phyloP scores from a whole-genome alignment of 2,888 invertebrate species.

The Congeria kusceri region DNA sequence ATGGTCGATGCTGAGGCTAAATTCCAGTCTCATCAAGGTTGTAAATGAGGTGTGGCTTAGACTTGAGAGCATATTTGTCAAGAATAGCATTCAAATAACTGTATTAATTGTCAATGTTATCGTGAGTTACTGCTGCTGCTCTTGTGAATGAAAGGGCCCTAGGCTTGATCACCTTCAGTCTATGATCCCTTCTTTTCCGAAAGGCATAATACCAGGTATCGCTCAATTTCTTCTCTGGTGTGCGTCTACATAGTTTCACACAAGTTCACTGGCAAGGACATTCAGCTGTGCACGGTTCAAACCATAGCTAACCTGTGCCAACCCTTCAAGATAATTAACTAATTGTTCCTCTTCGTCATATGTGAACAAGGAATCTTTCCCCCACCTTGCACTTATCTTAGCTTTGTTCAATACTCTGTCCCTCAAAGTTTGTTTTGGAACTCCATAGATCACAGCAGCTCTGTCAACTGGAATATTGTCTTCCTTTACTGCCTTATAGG shows the following conservation, averaged over 20 bases:
- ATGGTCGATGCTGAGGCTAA: too few species aligned
- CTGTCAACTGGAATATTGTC: background rate
- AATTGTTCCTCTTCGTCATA: slow-evolving; percentile 1
- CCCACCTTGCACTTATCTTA: too few species aligned
- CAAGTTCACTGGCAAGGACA: slow-evolving; percentile 3
- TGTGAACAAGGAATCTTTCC: too few species aligned
- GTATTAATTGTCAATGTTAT: too few species aligned
- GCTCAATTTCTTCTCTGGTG: background rate
- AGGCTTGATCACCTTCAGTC: too few species aligned
- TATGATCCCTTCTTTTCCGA: too few species aligned
- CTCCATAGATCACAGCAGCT: slow-evolving; percentile 11
- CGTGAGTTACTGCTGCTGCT: too few species aligned
- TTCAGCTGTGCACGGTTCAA: background rate
- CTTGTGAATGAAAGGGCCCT: too few species aligned
- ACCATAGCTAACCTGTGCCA: slow-evolving; percentile 8
- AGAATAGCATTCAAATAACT: background rate
- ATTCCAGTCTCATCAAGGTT: too few species aligned
- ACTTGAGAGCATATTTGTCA: too few species aligned
- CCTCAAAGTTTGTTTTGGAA: slow-evolving; percentile 1
- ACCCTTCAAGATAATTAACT: slow-evolving; percentile 2
- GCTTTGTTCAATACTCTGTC: background rate
- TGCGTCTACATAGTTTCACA: background rate
- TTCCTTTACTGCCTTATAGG: background rate
- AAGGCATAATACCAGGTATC: slow-evolving; percentile 16
- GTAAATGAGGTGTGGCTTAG: too few species aligned